Evolutionary conservation across 1,140 invertebrate genomes (phyloP).

Genomic region (Bemisia tabaci): DNA sequence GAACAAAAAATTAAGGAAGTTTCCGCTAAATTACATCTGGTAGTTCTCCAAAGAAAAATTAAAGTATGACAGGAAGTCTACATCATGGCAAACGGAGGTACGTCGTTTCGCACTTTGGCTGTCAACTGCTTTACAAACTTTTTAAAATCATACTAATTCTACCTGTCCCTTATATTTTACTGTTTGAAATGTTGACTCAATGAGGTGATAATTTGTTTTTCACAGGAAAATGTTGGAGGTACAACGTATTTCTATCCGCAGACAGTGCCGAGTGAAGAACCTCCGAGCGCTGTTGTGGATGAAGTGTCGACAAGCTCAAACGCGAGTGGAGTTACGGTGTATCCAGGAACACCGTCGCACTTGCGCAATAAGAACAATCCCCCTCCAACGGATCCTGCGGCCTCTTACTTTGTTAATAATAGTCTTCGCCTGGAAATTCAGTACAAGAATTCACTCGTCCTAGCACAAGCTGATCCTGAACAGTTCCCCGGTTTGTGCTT

Average conservation of each 20-base stretch:
- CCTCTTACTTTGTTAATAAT: slow-evolving; percentile 57
- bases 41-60: too few species aligned
- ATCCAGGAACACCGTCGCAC: slow-evolving; percentile 51
- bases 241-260: slow-evolving; percentile 79
- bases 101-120: too few species aligned
- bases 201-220: too few species aligned
- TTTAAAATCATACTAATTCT: too few species aligned
- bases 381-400: slow-evolving; percentile 35
- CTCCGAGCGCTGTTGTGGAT: slow-evolving; percentile 26
- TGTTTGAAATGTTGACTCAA: too few species aligned
- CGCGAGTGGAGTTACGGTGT: slow-evolving; percentile 30
- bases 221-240: slow-evolving; percentile 79
- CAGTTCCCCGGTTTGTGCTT: slow-evolving; percentile 37
- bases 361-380: slow-evolving; percentile 26
- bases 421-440: slow-evolving; percentile 59
- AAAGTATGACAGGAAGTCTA: too few species aligned
- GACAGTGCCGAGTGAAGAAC: slow-evolving; percentile 4
- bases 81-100: too few species aligned
- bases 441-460: slow-evolving; percentile 54
- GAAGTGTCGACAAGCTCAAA: slow-evolving; percentile 26
- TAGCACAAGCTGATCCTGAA: slow-evolving; percentile 51
- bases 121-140: too few species aligned
- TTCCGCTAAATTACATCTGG: too few species aligned
- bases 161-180: too few species aligned
- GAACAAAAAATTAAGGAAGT: too few species aligned